Percentiles rank a stretch among this genome's conserved stretches.
Evolutionary conservation across 2,113 vertebrate genomes (phyloP).

Genomic region (Otis tarda): DNA sequence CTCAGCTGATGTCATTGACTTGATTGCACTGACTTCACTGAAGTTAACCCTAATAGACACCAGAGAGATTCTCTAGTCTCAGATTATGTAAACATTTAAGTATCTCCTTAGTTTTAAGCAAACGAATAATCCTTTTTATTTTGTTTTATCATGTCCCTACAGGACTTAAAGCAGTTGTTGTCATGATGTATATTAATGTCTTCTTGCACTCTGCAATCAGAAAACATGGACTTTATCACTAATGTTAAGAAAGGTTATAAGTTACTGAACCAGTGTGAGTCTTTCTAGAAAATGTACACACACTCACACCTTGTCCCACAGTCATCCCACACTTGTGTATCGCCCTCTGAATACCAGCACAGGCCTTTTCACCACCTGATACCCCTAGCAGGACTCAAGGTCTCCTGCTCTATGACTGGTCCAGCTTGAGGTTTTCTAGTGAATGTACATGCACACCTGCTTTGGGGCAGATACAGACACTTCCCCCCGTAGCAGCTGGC

Average conservation of each 20-base stretch:
- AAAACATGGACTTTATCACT: background rate
- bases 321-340: background rate
- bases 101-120: background rate
- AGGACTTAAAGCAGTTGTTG: background rate
- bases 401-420: background rate
- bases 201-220: background rate
- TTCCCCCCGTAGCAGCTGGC: fast-evolving
- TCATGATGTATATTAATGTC: background rate
- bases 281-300: background rate
- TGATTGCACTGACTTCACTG: background rate
- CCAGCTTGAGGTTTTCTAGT: background rate
- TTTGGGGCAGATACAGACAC: background rate
- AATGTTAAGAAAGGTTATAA: background rate
- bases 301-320: background rate
- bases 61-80: background rate
- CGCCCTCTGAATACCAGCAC: background rate
- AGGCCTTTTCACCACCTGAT: background rate
- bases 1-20: background rate
- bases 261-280: fast-evolving
- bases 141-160: background rate
- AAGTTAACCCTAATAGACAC: background rate
- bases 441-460: background rate
- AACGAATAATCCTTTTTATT: background rate
- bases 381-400: fast-evolving
- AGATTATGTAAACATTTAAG: background rate